These are phyloP conservation scores for Atherinomorus stipes DNA, from an alignment of 2,113 vertebrate species.

Conservation along the genomic window DNA sequence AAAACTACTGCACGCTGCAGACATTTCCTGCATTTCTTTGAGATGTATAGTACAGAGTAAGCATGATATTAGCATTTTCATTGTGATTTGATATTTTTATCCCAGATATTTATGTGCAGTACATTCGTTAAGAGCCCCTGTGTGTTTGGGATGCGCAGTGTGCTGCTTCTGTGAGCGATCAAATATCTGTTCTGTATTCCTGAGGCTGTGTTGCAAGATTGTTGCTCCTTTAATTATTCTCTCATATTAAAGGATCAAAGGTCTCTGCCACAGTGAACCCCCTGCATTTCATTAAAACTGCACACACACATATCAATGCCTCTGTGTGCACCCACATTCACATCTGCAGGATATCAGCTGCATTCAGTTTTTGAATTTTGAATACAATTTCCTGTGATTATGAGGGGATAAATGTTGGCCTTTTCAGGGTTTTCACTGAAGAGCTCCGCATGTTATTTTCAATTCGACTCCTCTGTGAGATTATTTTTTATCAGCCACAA, in stretches of 20 bases:
- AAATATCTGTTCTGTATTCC: conserved; percentile 78
- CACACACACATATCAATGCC: conserved; percentile 12
- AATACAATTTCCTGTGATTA: conserved; percentile 47
- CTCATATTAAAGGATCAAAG: conserved; percentile 87
- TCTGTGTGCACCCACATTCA: conserved; percentile 9
- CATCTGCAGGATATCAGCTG: conserved; percentile 19
- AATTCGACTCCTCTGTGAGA: conserved; percentile 40
- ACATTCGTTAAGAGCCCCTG: conserved; percentile 18
- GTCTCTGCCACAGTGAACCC: conserved; percentile 74
- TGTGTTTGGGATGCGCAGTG: conserved; percentile 52
- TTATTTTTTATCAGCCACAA: conserved; percentile 48
- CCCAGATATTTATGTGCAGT: conserved; percentile 38
- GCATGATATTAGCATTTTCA: conserved; percentile 51
- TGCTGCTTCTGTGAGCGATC: conserved; percentile 56
- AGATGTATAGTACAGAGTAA: conserved; percentile 21
- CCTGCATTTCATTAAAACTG: conserved; percentile 76
- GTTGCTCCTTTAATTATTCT: conserved; percentile 86
- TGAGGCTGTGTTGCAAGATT: conserved; percentile 75
- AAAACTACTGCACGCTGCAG: conserved; percentile 4
- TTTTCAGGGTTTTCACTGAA: conserved; percentile 44
- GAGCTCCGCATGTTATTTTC: conserved; percentile 38
- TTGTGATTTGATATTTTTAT: conserved; percentile 42
- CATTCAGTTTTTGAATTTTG: conserved; percentile 38
- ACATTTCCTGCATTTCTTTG: conserved; percentile 11
- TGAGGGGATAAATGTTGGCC: conserved; percentile 36